phyloP scores from a whole-genome alignment of 2,797 vertebrate genomes.

The Muscicapa comitata region DNA sequence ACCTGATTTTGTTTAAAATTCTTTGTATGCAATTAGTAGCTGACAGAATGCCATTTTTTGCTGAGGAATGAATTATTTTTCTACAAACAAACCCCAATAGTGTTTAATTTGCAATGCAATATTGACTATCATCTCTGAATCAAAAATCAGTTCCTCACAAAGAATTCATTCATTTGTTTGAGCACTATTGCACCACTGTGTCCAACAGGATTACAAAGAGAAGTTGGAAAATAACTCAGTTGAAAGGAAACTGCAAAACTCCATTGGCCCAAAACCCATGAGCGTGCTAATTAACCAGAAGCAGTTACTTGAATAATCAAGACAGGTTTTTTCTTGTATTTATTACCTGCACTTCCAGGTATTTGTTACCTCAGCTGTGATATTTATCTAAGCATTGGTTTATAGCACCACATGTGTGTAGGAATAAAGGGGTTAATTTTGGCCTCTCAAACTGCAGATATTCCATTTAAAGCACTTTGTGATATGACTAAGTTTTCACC shows the following conservation, averaged over 20 bases:
- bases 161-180: background rate
- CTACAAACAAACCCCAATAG: background rate
- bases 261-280: background rate
- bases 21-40: background rate
- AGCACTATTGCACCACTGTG: background rate
- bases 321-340: slow-evolving; percentile 47
- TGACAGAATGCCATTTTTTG: background rate
- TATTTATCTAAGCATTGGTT: background rate
- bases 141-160: background rate
- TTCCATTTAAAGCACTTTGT: background rate
- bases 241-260: background rate
- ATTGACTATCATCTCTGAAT: background rate
- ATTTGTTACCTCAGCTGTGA: slow-evolving; percentile 33
- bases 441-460: background rate
- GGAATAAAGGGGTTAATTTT: background rate
- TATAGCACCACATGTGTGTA: background rate
- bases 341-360: slow-evolving; percentile 10
- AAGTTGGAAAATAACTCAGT: background rate
- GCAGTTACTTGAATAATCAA: background rate
- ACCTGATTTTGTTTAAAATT: background rate
- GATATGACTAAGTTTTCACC: background rate
- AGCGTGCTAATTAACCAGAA: background rate
- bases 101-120: background rate
- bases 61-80: background rate
- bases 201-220: background rate